These are phyloP conservation scores for Calyptommatus sinebrachiatus DNA, from an alignment of 2,113 vertebrate genomes.

Conservation along the genomic window DNA sequence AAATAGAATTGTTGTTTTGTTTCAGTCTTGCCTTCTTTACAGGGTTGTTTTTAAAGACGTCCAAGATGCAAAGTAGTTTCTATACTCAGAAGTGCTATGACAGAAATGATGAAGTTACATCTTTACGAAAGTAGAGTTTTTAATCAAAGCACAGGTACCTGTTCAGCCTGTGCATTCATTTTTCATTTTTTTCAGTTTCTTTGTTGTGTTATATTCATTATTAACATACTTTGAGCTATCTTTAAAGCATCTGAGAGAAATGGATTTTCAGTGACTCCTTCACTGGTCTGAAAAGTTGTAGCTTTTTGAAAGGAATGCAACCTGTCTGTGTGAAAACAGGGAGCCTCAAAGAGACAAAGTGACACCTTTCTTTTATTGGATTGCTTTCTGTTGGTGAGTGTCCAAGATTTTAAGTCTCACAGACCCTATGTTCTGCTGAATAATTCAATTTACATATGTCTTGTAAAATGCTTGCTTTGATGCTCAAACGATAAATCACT, in stretches of 20 bases:
- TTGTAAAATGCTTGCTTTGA: constrained; percentile 40
- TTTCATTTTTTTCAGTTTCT: not conserved
- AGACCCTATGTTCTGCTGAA: constrained; percentile 19
- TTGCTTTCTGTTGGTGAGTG: constrained; percentile 27
- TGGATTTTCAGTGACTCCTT: constrained; percentile 19
- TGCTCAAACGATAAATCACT: constrained; percentile 37
- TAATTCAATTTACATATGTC: constrained; percentile 29
- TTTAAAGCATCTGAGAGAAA: constrained; percentile 15
- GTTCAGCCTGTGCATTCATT: not conserved
- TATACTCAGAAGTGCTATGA: not conserved
- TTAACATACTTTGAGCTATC: not conserved
- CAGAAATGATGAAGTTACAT: not conserved
- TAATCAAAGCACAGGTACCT: not conserved
- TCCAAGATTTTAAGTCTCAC: constrained; percentile 24
- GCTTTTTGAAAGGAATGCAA: not conserved
- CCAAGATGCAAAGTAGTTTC: not conserved
- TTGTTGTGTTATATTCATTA: not conserved
- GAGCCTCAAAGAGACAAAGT: not conserved
- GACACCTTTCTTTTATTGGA: constrained; percentile 21
- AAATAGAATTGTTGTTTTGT: not conserved
- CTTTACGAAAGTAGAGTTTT: not conserved
- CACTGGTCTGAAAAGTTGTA: not conserved
- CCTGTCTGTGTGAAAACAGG: constrained; percentile 22
- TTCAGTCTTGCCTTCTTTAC: not conserved
- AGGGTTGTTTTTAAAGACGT: not conserved